Base-by-base conservation (phyloP, 2,888 invertebrate species). In the Synergus umbraculus region DNA sequence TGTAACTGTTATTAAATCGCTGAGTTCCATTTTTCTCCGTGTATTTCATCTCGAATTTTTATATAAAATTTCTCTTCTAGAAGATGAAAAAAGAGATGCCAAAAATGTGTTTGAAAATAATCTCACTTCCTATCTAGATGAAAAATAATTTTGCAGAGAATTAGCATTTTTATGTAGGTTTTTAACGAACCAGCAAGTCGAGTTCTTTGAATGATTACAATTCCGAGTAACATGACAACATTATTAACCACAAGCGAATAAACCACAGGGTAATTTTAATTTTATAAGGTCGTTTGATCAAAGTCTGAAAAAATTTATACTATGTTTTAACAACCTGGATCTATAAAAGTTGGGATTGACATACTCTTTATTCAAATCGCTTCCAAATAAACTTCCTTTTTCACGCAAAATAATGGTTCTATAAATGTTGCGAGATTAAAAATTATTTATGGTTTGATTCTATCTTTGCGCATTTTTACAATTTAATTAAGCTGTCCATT, bases 121-220 rank as follows among this genome's bases (percentile, higher is more conserved):
- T 60, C 60, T 9, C 10, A 22, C 18, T 60, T 60, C 22, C 60
- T 18, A 18, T n/a, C n/a, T 22, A 9, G 9, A 10, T 10, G 18
- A 22, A 60, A 22, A 60, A 60, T 22, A 60, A 22, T 5, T 60
- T 60, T 60, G 60, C 22, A n/a, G 18, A 66, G 41, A 10, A 73
- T 73, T 73, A 54, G 69, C 69, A 73, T 73, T 73, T 73, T 73
- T 73, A 73, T 67, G 44, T 67, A 43, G 46, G 67, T 46, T 67
- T 29, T 73, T 73, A 73, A 73, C 46, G 46, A 73, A 54, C 69
- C 69, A 49, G 49, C 29, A 73, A 73, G 22, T 73, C 49, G 54
- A 73, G 69, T 73, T 73, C 49, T 73, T 73, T 73, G 46, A 73
- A 73, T 73, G 29, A 49, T 15, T 22, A 9, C 49, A 73, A 73